A percentile compares a stretch with the other conserved stretches of the same genome.
Conservation (phyloP, 2,113 vertebrate genomes). For the Paedocypris sp. region DNA sequence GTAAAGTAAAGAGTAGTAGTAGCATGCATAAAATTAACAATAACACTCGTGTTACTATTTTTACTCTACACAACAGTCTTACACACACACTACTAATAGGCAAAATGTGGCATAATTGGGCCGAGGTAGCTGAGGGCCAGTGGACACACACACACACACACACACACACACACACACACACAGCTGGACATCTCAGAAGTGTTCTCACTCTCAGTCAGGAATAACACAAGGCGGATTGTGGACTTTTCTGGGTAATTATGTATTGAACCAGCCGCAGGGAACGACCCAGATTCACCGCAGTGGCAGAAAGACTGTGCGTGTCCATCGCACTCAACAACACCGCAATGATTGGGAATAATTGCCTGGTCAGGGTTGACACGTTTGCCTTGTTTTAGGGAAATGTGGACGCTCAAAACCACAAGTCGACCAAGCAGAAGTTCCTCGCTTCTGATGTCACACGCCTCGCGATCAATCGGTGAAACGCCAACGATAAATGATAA, state of each 20-base stretch:
- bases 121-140: not conserved
- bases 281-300: conserved; percentile 53
- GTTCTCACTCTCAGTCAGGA: conserved; percentile 25
- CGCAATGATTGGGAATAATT: conserved; percentile 12
- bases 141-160: not conserved
- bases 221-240: conserved; percentile 35
- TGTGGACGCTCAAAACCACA: not conserved
- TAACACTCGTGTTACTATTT: no score
- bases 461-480: not conserved
- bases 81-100: no score
- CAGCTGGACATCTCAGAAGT: conserved; percentile 26
- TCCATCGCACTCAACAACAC: conserved; percentile 24
- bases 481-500: not conserved
- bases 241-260: conserved; percentile 45
- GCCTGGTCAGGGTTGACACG: not conserved
- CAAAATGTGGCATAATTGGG: conserved; percentile 3
- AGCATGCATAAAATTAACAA: no score
- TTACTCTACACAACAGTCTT: no score
- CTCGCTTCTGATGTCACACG: no score
- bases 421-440: not conserved
- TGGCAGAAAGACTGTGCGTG: conserved; percentile 18
- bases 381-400: no score
- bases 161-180: not conserved
- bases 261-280: conserved; percentile 50
- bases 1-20: no score